Base-by-base conservation (phyloP, 2,888 invertebrate genomes). In the Parochlus steinenii region DNA sequence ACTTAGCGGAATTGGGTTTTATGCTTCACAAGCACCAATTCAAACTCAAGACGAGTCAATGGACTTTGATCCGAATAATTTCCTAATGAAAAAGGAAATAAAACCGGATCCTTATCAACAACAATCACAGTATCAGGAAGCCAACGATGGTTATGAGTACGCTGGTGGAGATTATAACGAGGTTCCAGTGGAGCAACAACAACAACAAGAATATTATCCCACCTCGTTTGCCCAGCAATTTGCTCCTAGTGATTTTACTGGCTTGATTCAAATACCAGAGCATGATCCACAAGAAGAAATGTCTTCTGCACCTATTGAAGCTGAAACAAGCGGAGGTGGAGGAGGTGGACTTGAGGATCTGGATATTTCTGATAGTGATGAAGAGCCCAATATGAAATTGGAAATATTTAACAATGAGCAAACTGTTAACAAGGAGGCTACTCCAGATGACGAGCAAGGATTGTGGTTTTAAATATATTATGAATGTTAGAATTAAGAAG, bases 21-120 rank as follows among this genome's bases (percentile, higher is more conserved):
- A 74, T 51, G 64, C 64, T 46, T 53, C 53, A 15, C 55, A 55
- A 26, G n/a, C n/a, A n/a, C n/a, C n/a, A n/a, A n/a, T n/a, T n/a
- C 54, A 56, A 49, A 54, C 51, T 46, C 54, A 56, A 69, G 75
- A 76, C 46, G 76, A 77, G 51, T 74, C 74, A 39, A 70, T 76
- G 62, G 76, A 77, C 45, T 69, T 77, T 15, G 83, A 83, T 61
- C 74, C 79, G 1, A 78, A 74, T 0, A 86, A 83, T 55, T 82
- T 87, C 53, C 61, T 85, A 32, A 63, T 77, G 55, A 65, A 69
- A 12, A 63, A 63, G 19, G 51, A 67, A 26, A 53, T 57, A 20
- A 51, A 48, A 3, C 8, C 37, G 25, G 17, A 32, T 31, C 50
- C 51, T 8, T 44, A 45, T 11, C 31, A 38, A 27, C 15, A 33